These are phyloP conservation scores for Drosophila athabasca DNA, from an alignment of 1,140 invertebrate species.

Conservation along the genomic window DNA sequence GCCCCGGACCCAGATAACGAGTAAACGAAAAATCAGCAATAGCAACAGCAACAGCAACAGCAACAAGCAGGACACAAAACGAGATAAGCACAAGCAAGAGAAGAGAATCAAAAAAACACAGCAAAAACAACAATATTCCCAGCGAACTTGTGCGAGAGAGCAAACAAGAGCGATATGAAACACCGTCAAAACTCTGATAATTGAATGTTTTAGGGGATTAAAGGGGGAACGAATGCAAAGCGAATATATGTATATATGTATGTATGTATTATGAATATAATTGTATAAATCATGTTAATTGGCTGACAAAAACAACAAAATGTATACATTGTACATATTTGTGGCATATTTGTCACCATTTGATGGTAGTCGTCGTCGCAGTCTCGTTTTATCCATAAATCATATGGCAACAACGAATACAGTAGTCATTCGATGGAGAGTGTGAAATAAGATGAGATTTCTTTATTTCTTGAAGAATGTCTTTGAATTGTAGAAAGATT, in stretches of 20 bases:
- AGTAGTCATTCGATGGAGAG: neutral
- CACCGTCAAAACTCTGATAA: neutral
- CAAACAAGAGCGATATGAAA: neutral
- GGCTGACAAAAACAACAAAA: conserved; percentile 16
- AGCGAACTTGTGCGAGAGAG: too few relatives aligned
- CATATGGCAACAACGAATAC: neutral
- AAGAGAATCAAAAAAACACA: neutral
- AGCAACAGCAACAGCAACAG: too few relatives aligned
- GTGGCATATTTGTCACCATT: conserved; percentile 21
- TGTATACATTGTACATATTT: too few relatives aligned
- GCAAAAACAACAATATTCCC: neutral
- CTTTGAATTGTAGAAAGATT: neutral
- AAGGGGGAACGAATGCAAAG: neutral
- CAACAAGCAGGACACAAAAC: too few relatives aligned
- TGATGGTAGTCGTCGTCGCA: too few relatives aligned
- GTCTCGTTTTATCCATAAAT: conserved; percentile 7
- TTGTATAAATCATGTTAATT: conserved; percentile 39
- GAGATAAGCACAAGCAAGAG: too few relatives aligned
- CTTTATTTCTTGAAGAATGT: too few relatives aligned
- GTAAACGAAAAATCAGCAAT: too few relatives aligned
- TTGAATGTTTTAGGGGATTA: neutral
- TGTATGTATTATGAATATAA: conserved; percentile 10
- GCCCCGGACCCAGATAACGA: too few relatives aligned
- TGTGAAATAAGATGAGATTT: too few relatives aligned
- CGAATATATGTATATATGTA: neutral